Evolutionary conservation across 1,140 invertebrate genomes (phyloP), one percentile per base, ranked within the genome.

Genomic region (Camponotus floridanus): DNA sequence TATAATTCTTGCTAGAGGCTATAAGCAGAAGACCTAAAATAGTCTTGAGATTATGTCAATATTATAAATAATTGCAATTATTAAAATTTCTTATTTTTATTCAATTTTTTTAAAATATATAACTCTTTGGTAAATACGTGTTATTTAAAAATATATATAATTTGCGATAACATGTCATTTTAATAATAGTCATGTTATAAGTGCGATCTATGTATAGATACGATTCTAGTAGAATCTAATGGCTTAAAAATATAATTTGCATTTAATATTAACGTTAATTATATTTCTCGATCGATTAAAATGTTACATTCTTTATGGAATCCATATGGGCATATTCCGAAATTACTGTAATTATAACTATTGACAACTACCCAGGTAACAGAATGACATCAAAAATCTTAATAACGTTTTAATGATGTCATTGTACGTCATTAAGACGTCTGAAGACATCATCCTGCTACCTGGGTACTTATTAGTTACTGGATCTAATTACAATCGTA

Each of bases 201-300:
- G 21, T 78, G 15, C 9, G 9, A n/a, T 15, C 31, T 74, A 7
- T 21, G 39, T 71, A 70, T 15, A 51, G 18, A 65, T 21, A 26
- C 26, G 26, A 33, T 57, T 18, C 2, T 8, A 55, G 9, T 71
- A 51, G 18, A 71, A 71, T 18, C 8, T 71, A 71, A 71, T 55
- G 9, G 33, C 9, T 71, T 0, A 55, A 18, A 2, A 55, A n/a
- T 3, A 71, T 51, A 3, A 18, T 51, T 51, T 51, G 18, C 13
- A 9, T 70, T 48, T 48, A 68, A 70, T 51, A 71, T 51, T 71
- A 2, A 33, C 36, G 3, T 51, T 73, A 73, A 71, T 71, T 18
- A 36, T 18, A 36, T 9, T 48, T 18, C 6, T 33, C 9, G 1
- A 57, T 73, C 9, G 31, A 73, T 15, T 9, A 73, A 36, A 4